Evolutionary conservation across 2,113 vertebrate species (phyloP), one percentile per base, ranked within the genome.

Genomic region (Chamaetylas fuelleborni): DNA sequence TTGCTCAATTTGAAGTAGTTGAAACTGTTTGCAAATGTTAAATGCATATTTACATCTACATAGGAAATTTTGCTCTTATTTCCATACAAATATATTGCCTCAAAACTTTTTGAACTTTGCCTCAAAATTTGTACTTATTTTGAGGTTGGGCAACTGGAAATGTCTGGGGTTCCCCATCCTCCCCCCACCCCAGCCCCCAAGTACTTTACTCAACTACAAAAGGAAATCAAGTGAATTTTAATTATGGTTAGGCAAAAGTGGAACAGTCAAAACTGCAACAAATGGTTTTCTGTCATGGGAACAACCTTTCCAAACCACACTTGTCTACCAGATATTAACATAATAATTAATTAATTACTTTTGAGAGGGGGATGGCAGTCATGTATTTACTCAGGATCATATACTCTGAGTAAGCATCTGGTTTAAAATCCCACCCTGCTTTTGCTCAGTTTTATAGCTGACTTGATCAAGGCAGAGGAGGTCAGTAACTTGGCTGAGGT

Each of bases 381-480:
- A 65, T 36, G 8, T 16, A 77, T 89, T 85, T 77, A 83, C 20
- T 62, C 54, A 54, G 36, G 45, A 88, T 83, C 12, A 70, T 24
- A 40, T 12, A 78, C 25, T 78, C 24, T 29, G 33, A 92, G 53
- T 38, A 81, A 87, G 34, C 40, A 53, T 69, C 47, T 89, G 73
- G 18, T 93, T 93, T 83, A 86, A 84, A 88, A 91, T 51, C 50
- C 50, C 13, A 3, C 28, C 69, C 85, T 86, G 86, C 36, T 95
- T 91, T 93, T 82, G 60, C 79, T 94, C 88, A 82, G 56, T 70
- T 93, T 96, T 95, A 80, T 43, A 89, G 80, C 64, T 78, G 80
- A 92, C 24, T 33, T 6, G 2, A 62, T 48, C 33, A 57, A 92
- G 65, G 53, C 31, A 71, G 64, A 57, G 40, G 16, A 90, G 72